A percentile compares a stretch with the other conserved stretches of the same genome.
phyloP scores from a whole-genome alignment of 2,797 vertebrate genomes.

The Champsocephalus esox region DNA sequence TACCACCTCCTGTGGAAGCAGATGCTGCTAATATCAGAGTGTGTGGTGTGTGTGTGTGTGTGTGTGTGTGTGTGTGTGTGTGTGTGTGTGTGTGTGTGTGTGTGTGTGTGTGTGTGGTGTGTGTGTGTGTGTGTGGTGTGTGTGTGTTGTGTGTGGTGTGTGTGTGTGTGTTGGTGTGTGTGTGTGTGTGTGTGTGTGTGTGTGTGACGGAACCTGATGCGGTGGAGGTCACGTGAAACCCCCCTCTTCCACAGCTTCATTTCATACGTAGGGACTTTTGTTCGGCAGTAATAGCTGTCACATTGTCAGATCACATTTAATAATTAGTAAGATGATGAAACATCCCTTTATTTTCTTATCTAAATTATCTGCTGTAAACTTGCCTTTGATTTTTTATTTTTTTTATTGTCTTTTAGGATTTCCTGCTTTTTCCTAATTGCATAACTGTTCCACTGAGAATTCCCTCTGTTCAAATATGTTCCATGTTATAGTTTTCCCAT shows the following conservation, averaged over 20 bases:
- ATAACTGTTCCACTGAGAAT: neutral
- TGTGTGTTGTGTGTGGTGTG: slow-evolving; percentile 15
- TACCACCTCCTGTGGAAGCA: slow-evolving; percentile 77
- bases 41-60: slow-evolving; percentile 25
- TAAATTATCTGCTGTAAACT: neutral
- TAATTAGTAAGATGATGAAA: neutral
- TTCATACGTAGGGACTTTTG: slow-evolving; percentile 1
- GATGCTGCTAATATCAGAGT: slow-evolving; percentile 71
- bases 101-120: neutral
- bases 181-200: too few species aligned
- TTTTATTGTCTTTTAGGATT: neutral
- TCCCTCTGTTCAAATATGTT: neutral
- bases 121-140: slow-evolving; percentile 33
- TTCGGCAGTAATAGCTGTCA: slow-evolving; percentile 9
- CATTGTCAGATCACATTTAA: slow-evolving; percentile 2
- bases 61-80: slow-evolving; percentile 22
- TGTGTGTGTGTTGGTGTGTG: too few species aligned
- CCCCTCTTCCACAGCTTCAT: slow-evolving; percentile 4
- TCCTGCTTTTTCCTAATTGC: neutral
- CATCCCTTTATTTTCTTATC: slow-evolving; percentile 1
- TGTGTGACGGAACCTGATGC: too few species aligned
- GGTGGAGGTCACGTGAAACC: too few species aligned
- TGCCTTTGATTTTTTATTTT: neutral
- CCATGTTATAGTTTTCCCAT: neutral
- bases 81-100: slow-evolving; percentile 11